Evolutionary conservation across 2,888 invertebrate species (phyloP).

Genomic region (Chloromyia formosa): DNA sequence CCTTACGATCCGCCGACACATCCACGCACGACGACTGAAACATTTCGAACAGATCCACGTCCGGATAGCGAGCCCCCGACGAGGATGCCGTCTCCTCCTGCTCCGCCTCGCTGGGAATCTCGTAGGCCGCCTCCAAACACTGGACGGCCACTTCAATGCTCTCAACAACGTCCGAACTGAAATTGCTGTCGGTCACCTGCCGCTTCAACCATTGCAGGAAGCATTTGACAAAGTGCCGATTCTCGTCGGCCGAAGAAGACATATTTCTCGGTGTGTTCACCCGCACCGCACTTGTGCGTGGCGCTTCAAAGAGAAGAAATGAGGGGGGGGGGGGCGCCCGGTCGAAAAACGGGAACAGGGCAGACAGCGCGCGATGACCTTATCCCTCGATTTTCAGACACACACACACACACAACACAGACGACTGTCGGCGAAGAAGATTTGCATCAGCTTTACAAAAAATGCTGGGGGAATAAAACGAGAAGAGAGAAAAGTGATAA

Average conservation of each 20-base stretch:
- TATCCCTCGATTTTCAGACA: no score
- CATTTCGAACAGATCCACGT: constrained; percentile 64
- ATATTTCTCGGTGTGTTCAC: no score
- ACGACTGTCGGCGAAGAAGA: no score
- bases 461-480: no score
- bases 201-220: constrained; percentile 61
- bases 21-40: constrained; percentile 63
- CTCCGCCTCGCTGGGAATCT: constrained; percentile 54
- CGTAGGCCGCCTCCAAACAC: constrained; percentile 91
- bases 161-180: constrained; percentile 61
- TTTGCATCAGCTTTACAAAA: no score
- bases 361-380: no score
- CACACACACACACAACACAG: no score
- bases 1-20: constrained; percentile 67
- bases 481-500: no score
- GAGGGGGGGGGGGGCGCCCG: no score
- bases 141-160: constrained; percentile 90
- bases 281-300: no score
- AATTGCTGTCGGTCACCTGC: constrained; percentile 56
- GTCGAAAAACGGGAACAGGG: no score
- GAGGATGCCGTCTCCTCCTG: constrained; percentile 6
- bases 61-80: constrained; percentile 1
- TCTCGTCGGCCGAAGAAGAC: constrained; percentile 8
- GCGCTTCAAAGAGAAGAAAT: no score
- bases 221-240: constrained; percentile 57